A percentile compares a stretch with the other conserved stretches of the same genome.
phyloP scores from a whole-genome alignment of 2,888 invertebrate species.

The Lordiphosa andalusiaca region DNA sequence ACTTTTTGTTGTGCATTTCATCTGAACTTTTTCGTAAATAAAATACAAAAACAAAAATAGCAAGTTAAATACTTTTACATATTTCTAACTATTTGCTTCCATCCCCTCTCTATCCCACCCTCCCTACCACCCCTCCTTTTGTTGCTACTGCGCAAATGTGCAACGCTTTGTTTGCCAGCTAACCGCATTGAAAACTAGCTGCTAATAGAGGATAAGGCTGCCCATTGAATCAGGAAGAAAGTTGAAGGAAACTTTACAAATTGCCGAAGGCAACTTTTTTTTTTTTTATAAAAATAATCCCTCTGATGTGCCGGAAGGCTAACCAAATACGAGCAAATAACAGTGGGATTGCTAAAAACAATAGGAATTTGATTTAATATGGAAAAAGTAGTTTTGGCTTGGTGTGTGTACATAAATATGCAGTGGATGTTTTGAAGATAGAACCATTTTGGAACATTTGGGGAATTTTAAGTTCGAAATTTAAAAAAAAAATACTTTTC shows the following conservation, averaged over 20 bases:
- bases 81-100: conserved; percentile 61
- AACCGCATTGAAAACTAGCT: conserved; percentile 75
- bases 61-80: conserved; percentile 67
- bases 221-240: conserved; percentile 32
- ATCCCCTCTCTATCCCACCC: no score
- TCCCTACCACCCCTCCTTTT: neutral
- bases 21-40: conserved; percentile 67
- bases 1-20: conserved; percentile 70
- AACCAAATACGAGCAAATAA: conserved; percentile 19
- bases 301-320: conserved; percentile 46
- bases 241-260: conserved; percentile 67
- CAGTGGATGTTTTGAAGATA: no score
- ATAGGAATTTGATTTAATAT: neutral
- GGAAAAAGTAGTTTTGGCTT: no score
- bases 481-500: no score
- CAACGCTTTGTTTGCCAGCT: conserved; percentile 74
- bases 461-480: no score
- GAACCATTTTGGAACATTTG: no score
- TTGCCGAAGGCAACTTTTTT: conserved; percentile 67
- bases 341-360: conserved; percentile 10
- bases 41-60: conserved; percentile 43
- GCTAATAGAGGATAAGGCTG: conserved; percentile 71
- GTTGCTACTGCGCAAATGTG: conserved; percentile 63
- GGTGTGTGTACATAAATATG: no score
- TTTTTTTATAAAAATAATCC: conserved; percentile 61